Conservation (phyloP, 2,113 vertebrate species). For the Delphinapterus leucas region DNA sequence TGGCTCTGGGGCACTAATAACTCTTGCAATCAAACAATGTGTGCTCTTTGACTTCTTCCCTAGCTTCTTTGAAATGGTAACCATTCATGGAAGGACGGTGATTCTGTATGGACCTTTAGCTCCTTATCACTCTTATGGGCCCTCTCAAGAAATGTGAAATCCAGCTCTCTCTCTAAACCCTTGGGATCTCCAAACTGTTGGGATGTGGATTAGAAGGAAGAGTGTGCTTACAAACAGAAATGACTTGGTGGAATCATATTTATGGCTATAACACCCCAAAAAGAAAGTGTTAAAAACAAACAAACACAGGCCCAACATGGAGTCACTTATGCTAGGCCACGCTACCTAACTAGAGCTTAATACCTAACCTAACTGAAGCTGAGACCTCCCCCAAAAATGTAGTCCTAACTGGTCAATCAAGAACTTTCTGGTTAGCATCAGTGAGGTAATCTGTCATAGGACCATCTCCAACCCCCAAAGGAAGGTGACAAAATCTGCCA, state of each 20-base stretch:
- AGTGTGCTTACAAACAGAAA: background rate
- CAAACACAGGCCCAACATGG: background rate
- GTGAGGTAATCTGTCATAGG: background rate
- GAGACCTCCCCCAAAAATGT: background rate
- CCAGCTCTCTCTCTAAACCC: background rate
- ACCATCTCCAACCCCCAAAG: too few relatives aligned
- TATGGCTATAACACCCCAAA: background rate
- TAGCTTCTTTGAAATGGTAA: background rate
- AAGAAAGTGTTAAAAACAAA: too few relatives aligned
- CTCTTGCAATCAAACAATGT: background rate
- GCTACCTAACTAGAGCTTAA: background rate
- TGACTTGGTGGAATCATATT: background rate
- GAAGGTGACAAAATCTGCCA: too few relatives aligned
- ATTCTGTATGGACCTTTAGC: background rate
- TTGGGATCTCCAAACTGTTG: background rate
- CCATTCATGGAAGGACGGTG: background rate
- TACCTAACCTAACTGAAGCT: background rate
- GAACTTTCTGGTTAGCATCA: background rate
- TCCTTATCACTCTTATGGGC: background rate
- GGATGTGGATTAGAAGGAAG: background rate
- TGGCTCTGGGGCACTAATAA: background rate
- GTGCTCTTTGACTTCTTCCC: background rate
- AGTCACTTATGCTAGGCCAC: background rate
- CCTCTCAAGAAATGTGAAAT: background rate
- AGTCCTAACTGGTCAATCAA: background rate